Evolutionary conservation across 2,888 invertebrate species (phyloP).

Genomic region (Tiliacea aurago): DNA sequence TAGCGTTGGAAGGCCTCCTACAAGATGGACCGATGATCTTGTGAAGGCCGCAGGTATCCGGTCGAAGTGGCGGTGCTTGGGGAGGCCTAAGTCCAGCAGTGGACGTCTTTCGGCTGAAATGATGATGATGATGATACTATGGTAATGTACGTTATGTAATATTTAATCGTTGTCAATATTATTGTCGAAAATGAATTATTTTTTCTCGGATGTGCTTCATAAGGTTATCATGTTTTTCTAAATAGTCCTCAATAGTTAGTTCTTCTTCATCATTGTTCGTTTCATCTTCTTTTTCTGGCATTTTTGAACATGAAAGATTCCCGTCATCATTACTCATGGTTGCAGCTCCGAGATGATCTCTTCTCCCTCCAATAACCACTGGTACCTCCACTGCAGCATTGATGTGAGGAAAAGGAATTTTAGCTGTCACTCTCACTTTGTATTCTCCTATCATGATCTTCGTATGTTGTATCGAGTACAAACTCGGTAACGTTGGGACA

Average conservation of each 20-base stretch:
- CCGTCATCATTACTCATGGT: neutral
- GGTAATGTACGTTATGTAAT: no score
- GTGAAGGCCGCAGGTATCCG: no score
- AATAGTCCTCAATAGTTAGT: neutral
- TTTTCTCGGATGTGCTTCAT: neutral
- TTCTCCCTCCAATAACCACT: conserved; percentile 64
- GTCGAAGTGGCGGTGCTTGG: no score
- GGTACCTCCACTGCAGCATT: conserved; percentile 65
- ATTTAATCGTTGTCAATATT: no score
- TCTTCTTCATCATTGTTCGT: neutral
- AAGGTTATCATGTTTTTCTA: conserved; percentile 4
- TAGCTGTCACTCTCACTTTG: conserved; percentile 61
- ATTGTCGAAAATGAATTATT: neutral
- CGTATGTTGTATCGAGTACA: conserved; percentile 67
- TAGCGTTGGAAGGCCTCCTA: no score
- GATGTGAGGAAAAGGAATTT: conserved; percentile 65
- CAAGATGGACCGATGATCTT: no score
- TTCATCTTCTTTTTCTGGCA: neutral
- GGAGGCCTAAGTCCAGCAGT: no score
- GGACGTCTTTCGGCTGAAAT: no score
- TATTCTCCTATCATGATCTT: conserved; percentile 64
- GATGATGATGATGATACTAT: no score
- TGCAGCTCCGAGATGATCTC: neutral
- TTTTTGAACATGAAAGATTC: neutral
- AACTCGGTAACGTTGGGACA: conserved; percentile 52